Evolutionary conservation across 1,140 invertebrate genomes (phyloP), one percentile per base, ranked within the genome.

Genomic region (Homalodisca vitripennis): DNA sequence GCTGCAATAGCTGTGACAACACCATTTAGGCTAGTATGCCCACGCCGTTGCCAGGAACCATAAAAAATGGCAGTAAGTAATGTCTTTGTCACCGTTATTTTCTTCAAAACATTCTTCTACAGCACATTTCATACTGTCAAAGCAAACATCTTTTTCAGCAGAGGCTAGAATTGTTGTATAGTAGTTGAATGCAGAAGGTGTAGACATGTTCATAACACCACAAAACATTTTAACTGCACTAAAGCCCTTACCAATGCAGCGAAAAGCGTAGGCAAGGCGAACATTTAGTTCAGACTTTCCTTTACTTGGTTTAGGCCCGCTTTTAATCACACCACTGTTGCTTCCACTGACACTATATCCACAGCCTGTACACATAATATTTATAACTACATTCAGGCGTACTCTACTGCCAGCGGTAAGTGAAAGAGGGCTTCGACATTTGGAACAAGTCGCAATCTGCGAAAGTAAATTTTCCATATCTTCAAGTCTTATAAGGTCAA

Each of bases 41-140:
- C 70, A 26, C 72, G 64, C 20, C 69, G 69, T 29, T 69, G 65
- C 70, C 72, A 73, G 12, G 72, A 60, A 31, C 67, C 72, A 67
- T 73, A 67, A 67, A 72, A 70, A 24, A 68, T n/a, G 31, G 63
- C 62, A n/a, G n/a, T n/a, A n/a, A 65, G 62, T 68, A 31, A 70
- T 41, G 26, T 73, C 67, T 20, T 3, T 41, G 27, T 31, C 27
- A 1, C 48, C 26, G n/a, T 70, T 22, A 41, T 66, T 70, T 53
- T 70, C 51, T 53, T 57, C 17, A 20, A 53, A 31, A 22, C 31
- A 30, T 34, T 70, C 34, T 34, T 53, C 30, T 32, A 22, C 34
- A 3, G 69, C 69, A 14, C 13, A 1, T 20, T 68, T 67, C 30
- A 68, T 47, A 17, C 12, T 68, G 20, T 22, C 20, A 12, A n/a